Evolutionary conservation across 2,888 invertebrate species (phyloP).

Genomic region (Micoletzkya japonica): DNA sequence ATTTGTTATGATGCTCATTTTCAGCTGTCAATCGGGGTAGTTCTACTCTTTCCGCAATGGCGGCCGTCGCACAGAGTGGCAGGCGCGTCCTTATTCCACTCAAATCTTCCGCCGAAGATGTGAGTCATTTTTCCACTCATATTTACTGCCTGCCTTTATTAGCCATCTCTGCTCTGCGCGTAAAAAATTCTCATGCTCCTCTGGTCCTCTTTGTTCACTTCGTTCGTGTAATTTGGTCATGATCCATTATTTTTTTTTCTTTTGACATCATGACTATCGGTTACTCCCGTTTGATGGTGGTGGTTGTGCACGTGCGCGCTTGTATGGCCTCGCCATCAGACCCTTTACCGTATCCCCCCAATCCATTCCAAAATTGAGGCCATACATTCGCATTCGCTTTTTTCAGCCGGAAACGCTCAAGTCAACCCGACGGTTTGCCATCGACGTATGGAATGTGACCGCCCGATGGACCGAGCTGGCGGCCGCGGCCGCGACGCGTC

Average conservation of each 20-base stretch:
- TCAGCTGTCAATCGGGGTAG: too few relatives aligned
- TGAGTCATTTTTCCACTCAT: constrained; percentile 6
- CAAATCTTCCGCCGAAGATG: constrained; percentile 26
- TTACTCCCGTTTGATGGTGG: neutral
- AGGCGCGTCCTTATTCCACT: constrained; percentile 24
- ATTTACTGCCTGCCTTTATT: too few relatives aligned
- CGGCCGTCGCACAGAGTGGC: neutral
- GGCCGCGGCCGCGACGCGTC: constrained; percentile 27
- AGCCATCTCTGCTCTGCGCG: too few relatives aligned
- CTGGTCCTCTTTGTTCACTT: neutral
- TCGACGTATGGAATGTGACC: constrained; percentile 51
- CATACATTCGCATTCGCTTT: too few relatives aligned
- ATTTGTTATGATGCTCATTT: too few relatives aligned
- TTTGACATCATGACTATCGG: too few relatives aligned
- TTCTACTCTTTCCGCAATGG: too few relatives aligned
- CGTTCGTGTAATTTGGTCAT: neutral
- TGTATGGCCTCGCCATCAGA: constrained; percentile 26
- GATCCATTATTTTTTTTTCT: neutral
- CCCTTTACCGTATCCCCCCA: neutral
- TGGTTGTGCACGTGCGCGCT: neutral
- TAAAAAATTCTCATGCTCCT: too few relatives aligned
- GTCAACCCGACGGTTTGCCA: constrained; percentile 40
- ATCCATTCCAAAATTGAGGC: neutral
- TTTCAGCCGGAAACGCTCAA: constrained; percentile 41
- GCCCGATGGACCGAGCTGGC: constrained; percentile 42